Percentiles rank a stretch among this genome's conserved stretches.
Conservation (phyloP, 2,797 vertebrate species). For the Poliocrania exsul region DNA sequence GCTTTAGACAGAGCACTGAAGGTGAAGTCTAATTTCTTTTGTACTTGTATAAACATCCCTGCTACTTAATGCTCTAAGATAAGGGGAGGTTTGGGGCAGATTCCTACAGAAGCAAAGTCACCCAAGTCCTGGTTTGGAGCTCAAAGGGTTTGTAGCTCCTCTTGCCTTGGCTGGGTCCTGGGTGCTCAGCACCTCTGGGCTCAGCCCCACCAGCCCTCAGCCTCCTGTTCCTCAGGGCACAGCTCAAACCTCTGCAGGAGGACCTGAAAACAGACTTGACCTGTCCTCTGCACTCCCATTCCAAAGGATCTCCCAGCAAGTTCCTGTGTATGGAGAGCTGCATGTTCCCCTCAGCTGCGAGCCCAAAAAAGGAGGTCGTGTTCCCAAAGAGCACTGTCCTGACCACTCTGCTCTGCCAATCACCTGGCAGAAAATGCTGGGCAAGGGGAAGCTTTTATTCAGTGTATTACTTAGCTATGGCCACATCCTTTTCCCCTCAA, state of each 20-base stretch:
- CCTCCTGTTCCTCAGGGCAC: background rate
- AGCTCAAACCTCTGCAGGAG: background rate
- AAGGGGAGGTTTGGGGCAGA: background rate
- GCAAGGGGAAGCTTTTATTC: background rate
- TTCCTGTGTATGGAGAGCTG: background rate
- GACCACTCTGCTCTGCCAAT: background rate
- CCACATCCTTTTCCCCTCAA: background rate
- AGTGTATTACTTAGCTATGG: background rate
- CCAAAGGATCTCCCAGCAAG: background rate
- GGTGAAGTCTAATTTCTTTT: background rate
- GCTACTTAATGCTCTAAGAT: background rate
- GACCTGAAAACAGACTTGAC: background rate
- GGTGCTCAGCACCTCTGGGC: background rate
- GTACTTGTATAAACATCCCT: background rate
- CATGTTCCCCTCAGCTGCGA: accelerated
- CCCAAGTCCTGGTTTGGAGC: background rate
- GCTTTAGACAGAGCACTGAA: background rate
- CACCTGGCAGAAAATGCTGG: background rate
- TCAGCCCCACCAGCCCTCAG: background rate
- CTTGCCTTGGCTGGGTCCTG: background rate
- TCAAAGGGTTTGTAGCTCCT: background rate
- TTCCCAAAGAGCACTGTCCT: background rate
- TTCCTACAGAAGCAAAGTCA: background rate
- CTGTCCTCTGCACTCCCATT: background rate
- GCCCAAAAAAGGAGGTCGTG: background rate